A percentile compares a stretch with the other conserved stretches of the same genome.
These are phyloP conservation scores for Ptyas mucosa DNA, from an alignment of 2,113 vertebrate species.

Conservation along the genomic window DNA sequence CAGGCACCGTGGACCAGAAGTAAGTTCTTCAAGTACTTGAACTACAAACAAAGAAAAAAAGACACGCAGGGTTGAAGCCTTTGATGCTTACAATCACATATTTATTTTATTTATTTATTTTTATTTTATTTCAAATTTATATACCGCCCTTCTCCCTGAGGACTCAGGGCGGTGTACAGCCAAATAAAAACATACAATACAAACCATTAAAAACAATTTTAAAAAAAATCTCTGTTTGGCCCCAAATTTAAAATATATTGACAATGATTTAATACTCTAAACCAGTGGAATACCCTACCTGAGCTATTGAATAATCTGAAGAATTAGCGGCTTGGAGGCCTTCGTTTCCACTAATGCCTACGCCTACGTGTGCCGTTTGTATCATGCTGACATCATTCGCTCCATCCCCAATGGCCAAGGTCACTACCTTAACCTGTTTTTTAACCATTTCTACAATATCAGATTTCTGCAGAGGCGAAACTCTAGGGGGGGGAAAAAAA, in stretches of 20 bases:
- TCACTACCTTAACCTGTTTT: conserved; percentile 96
- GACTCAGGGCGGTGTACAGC: no score
- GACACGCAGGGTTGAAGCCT: background rate
- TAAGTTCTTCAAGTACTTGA: conserved; percentile 98
- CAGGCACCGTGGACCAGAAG: conserved; percentile 96
- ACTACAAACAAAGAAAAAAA: conserved; percentile 75
- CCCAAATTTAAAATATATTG: no score
- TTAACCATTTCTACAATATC: conserved; percentile 99
- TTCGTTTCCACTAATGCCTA: conserved; percentile 97
- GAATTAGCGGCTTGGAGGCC: conserved; percentile 97
- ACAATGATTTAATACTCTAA: background rate
- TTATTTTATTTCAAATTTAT: no score
- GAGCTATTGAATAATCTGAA: conserved; percentile 98
- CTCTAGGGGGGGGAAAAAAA: conserved; percentile 75
- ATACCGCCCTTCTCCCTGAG: no score
- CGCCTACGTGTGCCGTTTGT: conserved; percentile 94
- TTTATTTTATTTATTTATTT: no score
- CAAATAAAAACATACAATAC: no score
- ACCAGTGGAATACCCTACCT: conserved; percentile 70
- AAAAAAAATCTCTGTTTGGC: no score
- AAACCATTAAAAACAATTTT: no score
- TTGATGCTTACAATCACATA: background rate
- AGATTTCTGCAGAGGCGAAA: conserved; percentile 97
- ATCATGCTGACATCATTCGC: conserved; percentile 99
- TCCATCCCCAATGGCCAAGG: conserved; percentile 92